phyloP scores from a whole-genome alignment of 2,113 vertebrate species.

The Blennius ocellaris region DNA sequence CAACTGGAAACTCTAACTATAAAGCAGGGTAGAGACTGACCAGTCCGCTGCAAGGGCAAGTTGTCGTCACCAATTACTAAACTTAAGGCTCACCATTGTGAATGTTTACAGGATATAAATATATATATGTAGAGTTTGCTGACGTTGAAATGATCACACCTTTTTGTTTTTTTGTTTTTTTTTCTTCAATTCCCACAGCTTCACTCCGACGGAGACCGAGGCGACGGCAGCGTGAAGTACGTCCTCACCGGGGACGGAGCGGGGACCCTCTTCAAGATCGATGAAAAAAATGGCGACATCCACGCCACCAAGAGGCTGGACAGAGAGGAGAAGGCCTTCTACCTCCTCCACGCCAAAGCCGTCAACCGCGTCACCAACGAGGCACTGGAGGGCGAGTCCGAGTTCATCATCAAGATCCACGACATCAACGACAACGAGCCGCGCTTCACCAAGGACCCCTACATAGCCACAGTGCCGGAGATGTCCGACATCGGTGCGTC shows the following conservation, averaged over 20 bases:
- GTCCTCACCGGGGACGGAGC: conserved; percentile 96
- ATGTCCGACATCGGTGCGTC: conserved; percentile 94
- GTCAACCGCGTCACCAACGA: conserved; percentile 90
- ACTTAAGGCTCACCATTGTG: no score
- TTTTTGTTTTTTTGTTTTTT: no score
- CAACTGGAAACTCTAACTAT: no score
- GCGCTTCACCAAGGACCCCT: conserved; percentile 91
- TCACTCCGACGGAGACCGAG: conserved; percentile 94
- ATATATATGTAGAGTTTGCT: no score
- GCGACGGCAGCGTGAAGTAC: conserved; percentile 92
- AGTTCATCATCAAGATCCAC: conserved; percentile 98
- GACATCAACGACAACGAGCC: conserved; percentile 98
- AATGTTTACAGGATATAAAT: no score
- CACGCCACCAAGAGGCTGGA: conserved; percentile 96
- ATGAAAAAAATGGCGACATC: conserved; percentile 97
- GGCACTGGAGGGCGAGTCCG: conserved; percentile 94
- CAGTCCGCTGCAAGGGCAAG: no score
- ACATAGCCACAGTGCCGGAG: conserved; percentile 91
- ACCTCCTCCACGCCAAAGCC: conserved; percentile 93
- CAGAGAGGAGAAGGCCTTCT: conserved; percentile 94
- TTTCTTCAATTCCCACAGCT: conserved; percentile 84
- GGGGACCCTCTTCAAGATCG: conserved; percentile 94
- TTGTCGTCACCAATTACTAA: no score
- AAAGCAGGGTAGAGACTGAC: no score
- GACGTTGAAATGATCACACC: no score